A percentile compares a stretch with the other conserved stretches of the same genome.
phyloP scores from a whole-genome alignment of 2,888 invertebrate species.

The Alentia gelatinosa region DNA sequence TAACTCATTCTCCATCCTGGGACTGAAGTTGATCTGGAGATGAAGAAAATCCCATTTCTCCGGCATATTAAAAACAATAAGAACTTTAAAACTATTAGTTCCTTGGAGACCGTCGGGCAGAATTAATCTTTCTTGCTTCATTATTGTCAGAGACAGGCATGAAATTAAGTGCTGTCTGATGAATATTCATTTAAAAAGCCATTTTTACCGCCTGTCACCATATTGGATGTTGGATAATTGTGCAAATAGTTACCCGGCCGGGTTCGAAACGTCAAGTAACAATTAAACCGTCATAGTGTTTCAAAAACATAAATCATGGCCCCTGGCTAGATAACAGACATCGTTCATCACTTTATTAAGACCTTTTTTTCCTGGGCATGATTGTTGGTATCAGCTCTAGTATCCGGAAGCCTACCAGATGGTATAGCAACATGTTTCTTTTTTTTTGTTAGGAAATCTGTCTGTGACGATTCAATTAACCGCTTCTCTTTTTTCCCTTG shows the following conservation, averaged over 20 bases:
- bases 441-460: not conserved
- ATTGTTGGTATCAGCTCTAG: not conserved
- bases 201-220: not conserved
- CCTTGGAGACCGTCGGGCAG: not conserved
- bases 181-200: slow-evolving; percentile 10
- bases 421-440: not conserved
- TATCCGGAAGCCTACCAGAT: not conserved
- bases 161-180: not conserved
- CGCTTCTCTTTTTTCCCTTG: not conserved
- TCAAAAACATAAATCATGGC: slow-evolving; percentile 4
- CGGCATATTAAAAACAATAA: slow-evolving; percentile 45
- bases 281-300: slow-evolving; percentile 40
- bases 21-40: slow-evolving; percentile 34
- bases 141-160: not conserved
- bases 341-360: not conserved
- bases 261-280: slow-evolving; percentile 6
- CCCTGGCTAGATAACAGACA: not conserved
- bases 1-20: slow-evolving; percentile 49
- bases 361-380: not conserved
- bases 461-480: not conserved
- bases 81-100: slow-evolving; percentile 49
- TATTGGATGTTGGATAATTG: slow-evolving; percentile 8
- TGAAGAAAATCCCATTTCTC: slow-evolving; percentile 13
- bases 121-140: slow-evolving; percentile 32
- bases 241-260: not conserved